These are phyloP conservation scores for Gonioctena quinquepunctata DNA, from an alignment of 1,140 invertebrate species.

Conservation along the genomic window DNA sequence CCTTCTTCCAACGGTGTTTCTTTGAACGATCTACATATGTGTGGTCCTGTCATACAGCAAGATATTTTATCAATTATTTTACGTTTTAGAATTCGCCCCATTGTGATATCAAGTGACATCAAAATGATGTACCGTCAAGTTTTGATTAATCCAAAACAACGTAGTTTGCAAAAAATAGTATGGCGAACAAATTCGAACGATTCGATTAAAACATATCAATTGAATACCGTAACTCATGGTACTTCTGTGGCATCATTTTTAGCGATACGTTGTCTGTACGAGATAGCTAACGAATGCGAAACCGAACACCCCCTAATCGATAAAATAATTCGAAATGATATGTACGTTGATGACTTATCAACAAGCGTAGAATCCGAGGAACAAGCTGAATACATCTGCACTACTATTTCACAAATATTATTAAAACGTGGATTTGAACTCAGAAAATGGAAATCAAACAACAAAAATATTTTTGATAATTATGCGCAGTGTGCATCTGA, in stretches of 20 bases:
- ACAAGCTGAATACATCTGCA: conserved; percentile 13
- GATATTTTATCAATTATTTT: conserved; percentile 55
- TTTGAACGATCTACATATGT: conserved; percentile 50
- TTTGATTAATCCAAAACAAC: conserved; percentile 33
- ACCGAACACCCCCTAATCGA: conserved; percentile 8
- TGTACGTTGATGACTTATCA: conserved; percentile 47
- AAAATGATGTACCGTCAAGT: conserved; percentile 57
- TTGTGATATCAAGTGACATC: conserved; percentile 51
- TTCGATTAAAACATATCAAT: background rate
- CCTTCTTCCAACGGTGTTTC: conserved; percentile 38
- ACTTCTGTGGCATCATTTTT: conserved; percentile 38
- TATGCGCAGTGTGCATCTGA: too few relatives aligned
- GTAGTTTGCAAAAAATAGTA: background rate
- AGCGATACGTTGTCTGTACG: background rate
- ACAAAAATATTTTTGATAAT: too few relatives aligned
- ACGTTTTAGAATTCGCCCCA: conserved; percentile 50
- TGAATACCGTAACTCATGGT: conserved; percentile 22
- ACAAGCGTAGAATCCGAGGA: conserved; percentile 14
- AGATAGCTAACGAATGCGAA: background rate
- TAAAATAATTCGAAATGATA: conserved; percentile 28
- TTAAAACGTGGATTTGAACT: background rate
- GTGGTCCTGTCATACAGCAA: conserved; percentile 53
- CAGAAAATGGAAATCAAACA: background rate
- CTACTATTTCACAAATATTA: background rate
- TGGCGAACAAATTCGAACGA: background rate